Percentiles rank a stretch among this genome's conserved stretches.
These are phyloP conservation scores for Ictalurus furcatus DNA, from an alignment of 2,113 vertebrate species.

Conservation along the genomic window DNA sequence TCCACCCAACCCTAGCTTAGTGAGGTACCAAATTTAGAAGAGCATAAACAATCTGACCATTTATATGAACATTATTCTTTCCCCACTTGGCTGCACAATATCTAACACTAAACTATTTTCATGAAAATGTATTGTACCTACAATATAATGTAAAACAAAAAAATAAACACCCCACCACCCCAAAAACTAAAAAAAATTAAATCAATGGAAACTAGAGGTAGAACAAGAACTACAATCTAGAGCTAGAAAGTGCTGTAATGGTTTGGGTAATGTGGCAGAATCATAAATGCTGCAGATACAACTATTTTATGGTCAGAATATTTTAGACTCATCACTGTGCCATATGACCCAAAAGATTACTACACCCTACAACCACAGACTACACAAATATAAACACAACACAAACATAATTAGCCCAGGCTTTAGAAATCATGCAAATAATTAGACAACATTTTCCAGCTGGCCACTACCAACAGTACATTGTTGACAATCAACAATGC, in stretches of 20 bases:
- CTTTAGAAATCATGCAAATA: conserved; percentile 67
- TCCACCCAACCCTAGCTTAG: background rate
- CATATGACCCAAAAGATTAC: conserved; percentile 58
- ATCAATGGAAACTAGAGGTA: conserved; percentile 1
- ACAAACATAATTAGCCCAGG: background rate
- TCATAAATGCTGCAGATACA: background rate
- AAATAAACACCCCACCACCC: conserved; percentile 4
- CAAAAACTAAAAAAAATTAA: background rate
- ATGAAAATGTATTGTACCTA: conserved; percentile 18
- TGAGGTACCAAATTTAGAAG: conserved; percentile 12
- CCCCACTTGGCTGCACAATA: conserved; percentile 53
- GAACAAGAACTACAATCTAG: conserved; percentile 34
- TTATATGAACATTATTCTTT: conserved; percentile 46
- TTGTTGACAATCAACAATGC: conserved; percentile 95
- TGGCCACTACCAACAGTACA: conserved; percentile 87
- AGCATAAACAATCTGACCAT: background rate
- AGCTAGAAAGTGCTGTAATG: conserved; percentile 39
- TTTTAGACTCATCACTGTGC: conserved; percentile 4
- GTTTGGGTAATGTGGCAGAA: conserved; percentile 58
- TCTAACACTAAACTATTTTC: conserved; percentile 30
- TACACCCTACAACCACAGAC: conserved; percentile 42
- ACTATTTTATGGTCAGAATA: conserved; percentile 14
- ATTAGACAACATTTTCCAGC: conserved; percentile 67
- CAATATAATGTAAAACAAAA: conserved; percentile 1
- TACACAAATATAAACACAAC: conserved; percentile 35